These are phyloP conservation scores for Epinotia bilunana DNA, from an alignment of 2,888 invertebrate genomes.

Conservation along the genomic window DNA sequence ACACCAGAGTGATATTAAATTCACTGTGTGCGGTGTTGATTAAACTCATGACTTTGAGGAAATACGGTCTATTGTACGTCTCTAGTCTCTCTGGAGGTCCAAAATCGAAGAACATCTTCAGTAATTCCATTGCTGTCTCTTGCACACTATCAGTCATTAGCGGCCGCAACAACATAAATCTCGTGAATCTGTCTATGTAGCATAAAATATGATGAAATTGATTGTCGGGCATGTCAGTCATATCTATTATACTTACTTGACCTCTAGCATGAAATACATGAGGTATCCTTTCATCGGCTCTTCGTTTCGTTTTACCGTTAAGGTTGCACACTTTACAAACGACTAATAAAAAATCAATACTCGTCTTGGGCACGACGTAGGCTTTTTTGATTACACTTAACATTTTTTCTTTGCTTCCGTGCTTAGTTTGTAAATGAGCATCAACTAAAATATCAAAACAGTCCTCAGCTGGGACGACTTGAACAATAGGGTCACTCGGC, in stretches of 20 bases:
- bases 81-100: slow-evolving; percentile 30
- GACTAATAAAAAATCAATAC: slow-evolving; percentile 27
- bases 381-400: not conserved
- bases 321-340: slow-evolving; percentile 23
- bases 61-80: slow-evolving; percentile 17
- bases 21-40: slow-evolving; percentile 5
- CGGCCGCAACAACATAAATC: slow-evolving; percentile 33
- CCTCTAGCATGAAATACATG: slow-evolving; percentile 21
- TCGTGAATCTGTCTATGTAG: slow-evolving; percentile 28
- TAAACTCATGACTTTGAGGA: slow-evolving; percentile 9
- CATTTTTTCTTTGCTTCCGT: slow-evolving; percentile 13
- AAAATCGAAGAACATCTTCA: slow-evolving; percentile 39
- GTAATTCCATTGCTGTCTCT: slow-evolving; percentile 37
- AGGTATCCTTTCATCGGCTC: slow-evolving; percentile 12
- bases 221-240: slow-evolving; percentile 21
- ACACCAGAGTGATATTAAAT: slow-evolving; percentile 15
- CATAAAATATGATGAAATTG: slow-evolving; percentile 27
- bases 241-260: slow-evolving; percentile 30
- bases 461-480: slow-evolving; percentile 38
- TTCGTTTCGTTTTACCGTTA: not conserved
- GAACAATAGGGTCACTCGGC: slow-evolving; percentile 7
- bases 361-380: slow-evolving; percentile 28
- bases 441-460: slow-evolving; percentile 31
- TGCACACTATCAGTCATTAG: slow-evolving; percentile 14
- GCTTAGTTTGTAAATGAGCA: slow-evolving; percentile 23